Percentiles rank a stretch among this genome's conserved stretches.
phyloP scores from a whole-genome alignment of 2,113 vertebrate genomes.

The Mystacornis crossleyi region DNA sequence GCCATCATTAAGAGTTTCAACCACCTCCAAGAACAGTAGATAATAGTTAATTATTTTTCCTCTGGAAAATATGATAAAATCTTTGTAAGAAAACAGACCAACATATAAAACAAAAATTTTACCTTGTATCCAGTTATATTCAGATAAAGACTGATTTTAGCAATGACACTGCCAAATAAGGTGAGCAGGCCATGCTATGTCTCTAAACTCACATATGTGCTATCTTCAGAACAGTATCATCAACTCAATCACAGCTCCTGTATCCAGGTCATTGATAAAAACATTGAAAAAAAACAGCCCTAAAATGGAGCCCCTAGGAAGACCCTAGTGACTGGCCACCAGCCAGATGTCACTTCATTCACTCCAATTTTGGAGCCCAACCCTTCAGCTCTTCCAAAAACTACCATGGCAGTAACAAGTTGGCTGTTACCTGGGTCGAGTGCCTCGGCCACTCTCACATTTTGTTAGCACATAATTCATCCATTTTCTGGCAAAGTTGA shows the following conservation, averaged over 20 bases:
- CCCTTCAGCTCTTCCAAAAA: neutral
- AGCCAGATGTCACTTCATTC: neutral
- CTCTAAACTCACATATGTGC: rapidly evolving
- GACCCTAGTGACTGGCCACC: neutral
- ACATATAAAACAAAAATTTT: neutral
- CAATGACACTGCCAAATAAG: neutral
- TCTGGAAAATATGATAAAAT: neutral
- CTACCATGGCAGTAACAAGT: neutral
- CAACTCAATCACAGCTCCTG: neutral
- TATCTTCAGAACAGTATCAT: neutral
- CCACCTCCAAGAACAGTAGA: neutral
- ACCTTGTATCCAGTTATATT: neutral
- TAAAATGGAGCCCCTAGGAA: neutral
- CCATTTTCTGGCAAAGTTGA: constrained; percentile 95
- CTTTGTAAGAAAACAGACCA: neutral
- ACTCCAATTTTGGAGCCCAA: neutral
- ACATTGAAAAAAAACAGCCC: neutral
- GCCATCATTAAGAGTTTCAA: neutral
- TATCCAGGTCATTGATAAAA: neutral
- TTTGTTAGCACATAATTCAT: constrained; percentile 98
- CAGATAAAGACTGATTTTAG: neutral
- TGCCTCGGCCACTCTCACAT: constrained; percentile 96
- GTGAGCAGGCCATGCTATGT: neutral
- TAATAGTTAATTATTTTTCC: neutral
- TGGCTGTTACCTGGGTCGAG: constrained; percentile 89